phyloP scores from a whole-genome alignment of 2,113 vertebrate genomes.

The Lepidothrix coronata region DNA sequence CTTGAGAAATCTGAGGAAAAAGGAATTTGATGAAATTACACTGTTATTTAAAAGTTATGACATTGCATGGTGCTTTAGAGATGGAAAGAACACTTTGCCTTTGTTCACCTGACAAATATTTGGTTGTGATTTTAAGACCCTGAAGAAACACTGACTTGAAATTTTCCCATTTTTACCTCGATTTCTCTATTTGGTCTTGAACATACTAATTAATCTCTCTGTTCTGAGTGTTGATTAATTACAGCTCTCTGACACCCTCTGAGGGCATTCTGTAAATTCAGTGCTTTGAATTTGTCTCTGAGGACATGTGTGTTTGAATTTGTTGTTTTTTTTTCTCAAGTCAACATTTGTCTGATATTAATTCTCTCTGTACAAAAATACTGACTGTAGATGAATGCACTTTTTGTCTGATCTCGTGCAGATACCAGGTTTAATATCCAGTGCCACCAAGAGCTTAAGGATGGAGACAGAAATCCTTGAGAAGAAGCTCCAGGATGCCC shows the following conservation, averaged over 20 bases:
- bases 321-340: background rate
- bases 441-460: constrained; percentile 69
- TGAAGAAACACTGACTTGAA: background rate
- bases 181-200: background rate
- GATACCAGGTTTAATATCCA: constrained; percentile 75
- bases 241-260: background rate
- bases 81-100: background rate
- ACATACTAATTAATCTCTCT: background rate
- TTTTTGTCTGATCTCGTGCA: constrained; percentile 46
- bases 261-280: background rate
- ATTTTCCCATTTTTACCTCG: background rate
- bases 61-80: background rate
- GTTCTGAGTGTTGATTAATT: background rate
- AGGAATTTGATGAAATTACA: background rate
- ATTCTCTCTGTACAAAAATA: background rate
- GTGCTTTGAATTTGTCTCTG: background rate
- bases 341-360: background rate
- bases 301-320: background rate
- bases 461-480: constrained; percentile 72
- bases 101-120: background rate
- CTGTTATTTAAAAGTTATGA: background rate
- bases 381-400: background rate
- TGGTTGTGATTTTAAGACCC: background rate
- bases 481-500: constrained; percentile 69
- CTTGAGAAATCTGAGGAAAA: background rate